A percentile compares a stretch with the other conserved stretches of the same genome.
Evolutionary conservation across 92 coral and sea anemone species (phyloP).

Genomic region (Porites cylindrica): DNA sequence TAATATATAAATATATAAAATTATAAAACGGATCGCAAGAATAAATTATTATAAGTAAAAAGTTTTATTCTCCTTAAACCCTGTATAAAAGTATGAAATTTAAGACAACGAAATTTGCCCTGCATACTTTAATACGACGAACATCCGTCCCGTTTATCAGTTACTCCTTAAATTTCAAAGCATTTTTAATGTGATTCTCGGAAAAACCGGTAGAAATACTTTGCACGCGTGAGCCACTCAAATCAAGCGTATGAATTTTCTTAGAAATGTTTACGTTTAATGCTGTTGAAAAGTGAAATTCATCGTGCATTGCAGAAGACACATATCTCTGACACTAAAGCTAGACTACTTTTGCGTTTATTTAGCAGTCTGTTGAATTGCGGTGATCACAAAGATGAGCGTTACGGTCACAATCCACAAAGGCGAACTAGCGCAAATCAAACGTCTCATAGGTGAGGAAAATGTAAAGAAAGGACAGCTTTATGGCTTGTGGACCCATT

Average conservation of each 20-base stretch:
- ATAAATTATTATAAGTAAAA: too few relatives aligned
- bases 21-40: too few relatives aligned
- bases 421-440: conserved; percentile 68
- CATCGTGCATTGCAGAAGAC: neutral
- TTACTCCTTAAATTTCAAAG: too few relatives aligned
- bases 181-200: neutral
- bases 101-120: too few relatives aligned
- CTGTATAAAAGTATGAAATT: too few relatives aligned
- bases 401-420: conserved; percentile 63
- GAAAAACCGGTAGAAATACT: conserved; percentile 30
- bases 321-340: neutral
- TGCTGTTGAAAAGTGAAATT: neutral
- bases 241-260: neutral
- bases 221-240: neutral
- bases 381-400: conserved; percentile 9
- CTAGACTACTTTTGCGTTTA: too few relatives aligned
- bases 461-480: conserved; percentile 32
- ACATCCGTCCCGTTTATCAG: too few relatives aligned
- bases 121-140: too few relatives aligned
- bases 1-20: too few relatives aligned
- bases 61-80: too few relatives aligned
- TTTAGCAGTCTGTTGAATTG: neutral
- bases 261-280: conserved; percentile 24
- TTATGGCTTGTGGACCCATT: conserved; percentile 74
- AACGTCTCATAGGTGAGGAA: neutral